phyloP scores from a whole-genome alignment of 92 coral and sea anemone species.

The Zoanthus solanderi region DNA sequence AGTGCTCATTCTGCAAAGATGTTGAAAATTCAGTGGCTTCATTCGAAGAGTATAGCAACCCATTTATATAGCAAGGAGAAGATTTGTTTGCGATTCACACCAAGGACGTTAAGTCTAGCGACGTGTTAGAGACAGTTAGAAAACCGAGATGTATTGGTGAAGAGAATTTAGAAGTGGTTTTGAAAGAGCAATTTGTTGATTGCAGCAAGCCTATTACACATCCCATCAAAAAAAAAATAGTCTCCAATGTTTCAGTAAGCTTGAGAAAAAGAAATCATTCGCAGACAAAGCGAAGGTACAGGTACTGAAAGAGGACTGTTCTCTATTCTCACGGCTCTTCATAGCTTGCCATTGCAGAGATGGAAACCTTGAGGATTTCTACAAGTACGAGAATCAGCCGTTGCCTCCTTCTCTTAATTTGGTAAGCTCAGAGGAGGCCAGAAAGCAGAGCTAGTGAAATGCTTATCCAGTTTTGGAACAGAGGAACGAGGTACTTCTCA shows the following conservation, averaged over 20 bases:
- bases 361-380: slow-evolving; percentile 4
- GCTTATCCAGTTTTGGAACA: slow-evolving; percentile 4
- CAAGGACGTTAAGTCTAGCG: slow-evolving; percentile 36
- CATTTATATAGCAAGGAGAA: slow-evolving; percentile 12
- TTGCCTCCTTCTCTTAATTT: neutral
- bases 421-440: neutral
- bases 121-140: neutral
- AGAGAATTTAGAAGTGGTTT: neutral
- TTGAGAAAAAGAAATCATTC: neutral
- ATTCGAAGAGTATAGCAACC: slow-evolving; percentile 40
- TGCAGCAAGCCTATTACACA: slow-evolving; percentile 8
- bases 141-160: slow-evolving; percentile 4
- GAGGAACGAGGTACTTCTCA: neutral
- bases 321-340: neutral
- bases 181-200: slow-evolving; percentile 4
- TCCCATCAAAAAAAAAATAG: neutral
- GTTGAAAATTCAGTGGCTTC: slow-evolving; percentile 7
- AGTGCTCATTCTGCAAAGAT: slow-evolving; percentile 28
- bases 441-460: neutral
- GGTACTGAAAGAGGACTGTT: too few relatives aligned
- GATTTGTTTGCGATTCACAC: slow-evolving; percentile 47
- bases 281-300: slow-evolving; percentile 1
- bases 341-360: neutral
- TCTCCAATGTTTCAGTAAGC: too few relatives aligned
- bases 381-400: slow-evolving; percentile 3